phyloP scores from a whole-genome alignment of 2,888 invertebrate species.

The Acrocera orbiculus region DNA sequence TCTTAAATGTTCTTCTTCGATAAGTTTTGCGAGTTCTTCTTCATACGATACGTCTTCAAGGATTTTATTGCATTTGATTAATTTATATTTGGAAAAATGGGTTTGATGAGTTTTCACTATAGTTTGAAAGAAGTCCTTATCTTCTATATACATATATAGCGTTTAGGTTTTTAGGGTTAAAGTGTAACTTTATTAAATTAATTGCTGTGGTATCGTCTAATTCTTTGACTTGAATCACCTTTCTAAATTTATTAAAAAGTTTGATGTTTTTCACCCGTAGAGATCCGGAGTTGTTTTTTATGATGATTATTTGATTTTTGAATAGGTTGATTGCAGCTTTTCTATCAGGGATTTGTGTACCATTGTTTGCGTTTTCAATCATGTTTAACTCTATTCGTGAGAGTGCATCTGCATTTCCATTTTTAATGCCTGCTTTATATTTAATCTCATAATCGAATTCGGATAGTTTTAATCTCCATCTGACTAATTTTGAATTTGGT shows the following conservation, averaged over 20 bases:
- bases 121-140: too few species aligned
- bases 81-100: too few species aligned
- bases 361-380: background rate
- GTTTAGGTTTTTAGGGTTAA: too few species aligned
- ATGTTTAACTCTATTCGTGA: conserved; percentile 2
- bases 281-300: background rate
- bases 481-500: conserved; percentile 14
- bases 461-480: conserved; percentile 17
- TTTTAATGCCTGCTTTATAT: conserved; percentile 12
- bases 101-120: too few species aligned
- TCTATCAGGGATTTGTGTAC: background rate
- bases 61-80: too few species aligned
- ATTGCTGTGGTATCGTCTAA: too few species aligned
- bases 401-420: conserved; percentile 9
- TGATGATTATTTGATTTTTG: conserved; percentile 1
- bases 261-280: too few species aligned
- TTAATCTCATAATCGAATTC: conserved; percentile 17
- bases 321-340: conserved; percentile 1
- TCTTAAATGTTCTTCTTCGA: conserved; percentile 8
- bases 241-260: too few species aligned
- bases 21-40: background rate
- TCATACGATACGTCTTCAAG: too few species aligned
- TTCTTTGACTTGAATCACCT: too few species aligned
- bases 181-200: too few species aligned
- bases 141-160: too few species aligned